These are phyloP conservation scores for Geopemphigus sp. DNA, from an alignment of 1,140 invertebrate genomes.

Conservation along the genomic window DNA sequence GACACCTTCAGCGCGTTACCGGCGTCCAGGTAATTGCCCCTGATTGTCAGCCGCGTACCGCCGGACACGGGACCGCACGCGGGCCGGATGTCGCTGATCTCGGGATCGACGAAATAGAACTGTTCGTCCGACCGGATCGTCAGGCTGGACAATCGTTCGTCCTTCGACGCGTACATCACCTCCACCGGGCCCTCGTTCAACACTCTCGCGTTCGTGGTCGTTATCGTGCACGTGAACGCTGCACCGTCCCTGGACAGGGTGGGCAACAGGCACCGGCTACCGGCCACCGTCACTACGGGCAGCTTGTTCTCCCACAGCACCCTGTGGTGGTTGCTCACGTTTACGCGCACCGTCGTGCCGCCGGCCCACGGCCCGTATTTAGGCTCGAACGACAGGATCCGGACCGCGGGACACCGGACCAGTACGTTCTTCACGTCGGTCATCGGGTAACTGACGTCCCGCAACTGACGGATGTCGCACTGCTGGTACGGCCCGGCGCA, in stretches of 20 bases:
- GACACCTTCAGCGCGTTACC: slow-evolving; percentile 87
- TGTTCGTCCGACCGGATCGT: slow-evolving; percentile 78
- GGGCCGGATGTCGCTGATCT: slow-evolving; percentile 79
- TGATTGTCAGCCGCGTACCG: slow-evolving; percentile 84
- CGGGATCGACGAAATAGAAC: slow-evolving; percentile 83
- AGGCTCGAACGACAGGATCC: slow-evolving; percentile 82
- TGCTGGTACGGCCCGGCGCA: neutral
- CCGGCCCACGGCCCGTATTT: slow-evolving; percentile 85
- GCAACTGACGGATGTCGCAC: neutral
- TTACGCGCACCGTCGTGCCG: slow-evolving; percentile 93
- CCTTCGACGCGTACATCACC: slow-evolving; percentile 57
- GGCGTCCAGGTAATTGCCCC: slow-evolving; percentile 89
- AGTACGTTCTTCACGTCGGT: slow-evolving; percentile 57
- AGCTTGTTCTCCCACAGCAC: slow-evolving; percentile 90
- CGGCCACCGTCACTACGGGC: slow-evolving; percentile 77
- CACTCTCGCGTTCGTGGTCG: slow-evolving; percentile 51
- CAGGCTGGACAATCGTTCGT: slow-evolving; percentile 77
- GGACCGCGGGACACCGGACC: slow-evolving; percentile 84
- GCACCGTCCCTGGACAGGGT: slow-evolving; percentile 80
- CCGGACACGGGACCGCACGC: slow-evolving; percentile 88
- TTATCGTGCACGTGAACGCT: slow-evolving; percentile 54
- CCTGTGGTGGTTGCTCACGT: slow-evolving; percentile 91
- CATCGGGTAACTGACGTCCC: neutral
- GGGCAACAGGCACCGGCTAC: slow-evolving; percentile 83
- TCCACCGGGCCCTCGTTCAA: slow-evolving; percentile 78